Conservation (phyloP, 2,113 vertebrate species). For the Scytalopus superciliaris region DNA sequence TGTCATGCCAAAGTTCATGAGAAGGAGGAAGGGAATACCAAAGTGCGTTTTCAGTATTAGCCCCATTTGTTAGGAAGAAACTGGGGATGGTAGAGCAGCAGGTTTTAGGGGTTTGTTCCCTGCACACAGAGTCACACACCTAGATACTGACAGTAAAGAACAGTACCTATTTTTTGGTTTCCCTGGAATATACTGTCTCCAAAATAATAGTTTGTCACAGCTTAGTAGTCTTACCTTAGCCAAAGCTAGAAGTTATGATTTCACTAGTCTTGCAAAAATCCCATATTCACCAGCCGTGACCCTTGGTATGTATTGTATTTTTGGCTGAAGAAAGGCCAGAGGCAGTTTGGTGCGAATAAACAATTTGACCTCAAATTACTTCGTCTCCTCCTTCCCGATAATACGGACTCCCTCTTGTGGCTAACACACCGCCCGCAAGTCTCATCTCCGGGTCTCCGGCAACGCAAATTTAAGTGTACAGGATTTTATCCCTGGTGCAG, state of each 20-base stretch:
- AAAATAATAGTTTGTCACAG: neutral
- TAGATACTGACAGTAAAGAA: neutral
- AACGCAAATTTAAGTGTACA: accelerated
- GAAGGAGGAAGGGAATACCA: neutral
- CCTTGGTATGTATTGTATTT: neutral
- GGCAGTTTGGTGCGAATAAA: neutral
- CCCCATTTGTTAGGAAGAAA: neutral
- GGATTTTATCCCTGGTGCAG: accelerated
- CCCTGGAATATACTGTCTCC: neutral
- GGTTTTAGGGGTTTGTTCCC: neutral
- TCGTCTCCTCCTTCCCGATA: neutral
- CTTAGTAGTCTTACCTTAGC: neutral
- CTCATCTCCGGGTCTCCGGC: accelerated
- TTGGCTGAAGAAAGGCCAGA: neutral
- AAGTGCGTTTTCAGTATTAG: neutral
- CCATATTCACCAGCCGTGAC: accelerated
- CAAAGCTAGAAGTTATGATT: neutral
- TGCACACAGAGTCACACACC: neutral
- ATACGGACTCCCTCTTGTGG: neutral
- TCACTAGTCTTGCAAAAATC: neutral
- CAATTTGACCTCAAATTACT: neutral
- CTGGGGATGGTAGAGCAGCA: neutral
- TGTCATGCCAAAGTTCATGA: neutral
- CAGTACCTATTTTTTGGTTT: neutral
- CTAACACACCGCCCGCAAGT: accelerated